phyloP scores from a whole-genome alignment of 35 echinoderm and acorn worm species.

The Lytechinus pictus region DNA sequence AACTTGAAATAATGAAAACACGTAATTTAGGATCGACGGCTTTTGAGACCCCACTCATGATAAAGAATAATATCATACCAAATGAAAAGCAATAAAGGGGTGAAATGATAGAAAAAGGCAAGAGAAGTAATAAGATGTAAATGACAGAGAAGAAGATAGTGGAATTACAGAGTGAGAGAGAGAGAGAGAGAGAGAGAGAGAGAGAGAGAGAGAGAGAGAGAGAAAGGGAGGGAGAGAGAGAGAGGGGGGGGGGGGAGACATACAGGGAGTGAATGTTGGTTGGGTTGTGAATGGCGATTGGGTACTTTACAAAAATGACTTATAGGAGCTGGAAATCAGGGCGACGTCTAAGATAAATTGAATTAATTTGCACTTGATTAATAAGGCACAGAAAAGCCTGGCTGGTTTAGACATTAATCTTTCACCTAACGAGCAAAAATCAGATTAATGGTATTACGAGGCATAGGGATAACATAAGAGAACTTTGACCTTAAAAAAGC shows the following conservation, averaged over 20 bases:
- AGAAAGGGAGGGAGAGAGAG: not conserved
- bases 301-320: not conserved
- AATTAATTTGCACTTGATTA: constrained; percentile 21
- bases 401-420: not conserved
- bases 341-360: not conserved
- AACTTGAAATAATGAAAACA: too few species aligned
- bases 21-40: too few species aligned
- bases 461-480: not conserved
- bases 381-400: not conserved
- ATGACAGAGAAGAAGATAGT: not conserved
- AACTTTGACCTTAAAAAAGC: not conserved
- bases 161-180: too few species aligned
- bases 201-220: not conserved
- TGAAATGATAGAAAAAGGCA: too few species aligned
- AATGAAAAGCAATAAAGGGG: too few species aligned
- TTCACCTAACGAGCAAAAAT: constrained; percentile 3
- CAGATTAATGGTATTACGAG: not conserved
- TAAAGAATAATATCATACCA: too few species aligned
- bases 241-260: not conserved
- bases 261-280: not conserved
- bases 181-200: too few species aligned
- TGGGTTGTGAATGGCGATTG: not conserved
- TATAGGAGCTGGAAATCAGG: not conserved
- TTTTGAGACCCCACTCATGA: too few species aligned
- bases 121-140: too few species aligned